Conservation (phyloP, 2,797 vertebrate genomes). For the Esox masquinongy region DNA sequence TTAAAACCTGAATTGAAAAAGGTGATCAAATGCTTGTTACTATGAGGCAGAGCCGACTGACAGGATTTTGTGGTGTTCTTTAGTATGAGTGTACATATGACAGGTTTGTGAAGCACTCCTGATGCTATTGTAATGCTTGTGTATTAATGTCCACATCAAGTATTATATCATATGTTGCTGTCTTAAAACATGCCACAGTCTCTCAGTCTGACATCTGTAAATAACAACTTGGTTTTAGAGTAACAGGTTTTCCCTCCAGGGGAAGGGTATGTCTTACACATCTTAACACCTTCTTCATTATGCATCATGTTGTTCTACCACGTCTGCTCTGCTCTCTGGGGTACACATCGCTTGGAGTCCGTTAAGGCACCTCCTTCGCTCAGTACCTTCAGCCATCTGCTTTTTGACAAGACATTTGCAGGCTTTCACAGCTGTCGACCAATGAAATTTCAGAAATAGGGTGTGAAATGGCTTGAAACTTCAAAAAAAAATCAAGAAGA, state of each 20-base stretch:
- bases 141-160: constrained; percentile 9
- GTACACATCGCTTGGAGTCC: constrained; percentile 70
- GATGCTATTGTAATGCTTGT: constrained; percentile 24
- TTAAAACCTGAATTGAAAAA: constrained; percentile 69
- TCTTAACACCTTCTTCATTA: constrained; percentile 40
- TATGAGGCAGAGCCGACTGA: constrained; percentile 50
- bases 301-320: constrained; percentile 39
- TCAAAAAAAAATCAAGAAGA: constrained; percentile 37
- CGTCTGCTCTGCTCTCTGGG: constrained; percentile 30
- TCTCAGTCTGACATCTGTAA: background rate
- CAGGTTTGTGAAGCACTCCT: constrained; percentile 52
- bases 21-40: constrained; percentile 65
- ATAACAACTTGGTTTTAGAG: constrained; percentile 1
- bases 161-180: background rate
- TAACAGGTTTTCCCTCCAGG: background rate
- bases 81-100: constrained; percentile 45
- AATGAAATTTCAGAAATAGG: constrained; percentile 58
- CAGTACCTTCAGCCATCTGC: constrained; percentile 43
- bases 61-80: constrained; percentile 34
- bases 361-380: constrained; percentile 73
- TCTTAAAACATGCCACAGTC: background rate
- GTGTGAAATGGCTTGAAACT: constrained; percentile 34
- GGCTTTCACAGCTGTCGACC: constrained; percentile 57
- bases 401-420: constrained; percentile 38
- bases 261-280: constrained; percentile 7